Evolutionary conservation across 1,140 invertebrate species (phyloP).

Genomic region (Homalodisca vitripennis): DNA sequence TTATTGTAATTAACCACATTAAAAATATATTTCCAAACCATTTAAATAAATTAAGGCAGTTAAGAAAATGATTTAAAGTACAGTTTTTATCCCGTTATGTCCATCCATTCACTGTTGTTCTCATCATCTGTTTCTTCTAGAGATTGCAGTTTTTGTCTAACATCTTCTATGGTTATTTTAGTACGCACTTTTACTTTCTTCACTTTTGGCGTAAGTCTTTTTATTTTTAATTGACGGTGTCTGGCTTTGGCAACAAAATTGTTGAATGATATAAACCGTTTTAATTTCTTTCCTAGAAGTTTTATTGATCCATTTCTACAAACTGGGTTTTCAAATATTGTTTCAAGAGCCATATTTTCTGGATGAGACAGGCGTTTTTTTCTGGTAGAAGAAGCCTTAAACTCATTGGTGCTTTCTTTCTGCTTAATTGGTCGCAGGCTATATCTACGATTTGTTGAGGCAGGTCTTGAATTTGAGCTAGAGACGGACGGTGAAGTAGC

Average conservation of each 20-base stretch:
- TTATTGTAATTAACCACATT: too few species aligned
- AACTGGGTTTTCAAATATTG: conserved; percentile 17
- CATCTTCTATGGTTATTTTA: conserved; percentile 3
- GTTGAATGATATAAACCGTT: conserved; percentile 4
- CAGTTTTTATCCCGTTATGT: not conserved
- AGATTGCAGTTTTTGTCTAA: not conserved
- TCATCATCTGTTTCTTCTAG: not conserved
- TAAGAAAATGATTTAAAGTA: too few species aligned
- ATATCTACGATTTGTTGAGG: not conserved
- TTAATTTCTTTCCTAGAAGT: not conserved
- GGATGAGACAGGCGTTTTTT: not conserved
- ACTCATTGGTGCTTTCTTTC: not conserved
- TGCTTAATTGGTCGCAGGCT: not conserved
- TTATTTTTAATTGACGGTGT: conserved; percentile 1
- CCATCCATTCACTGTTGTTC: not conserved
- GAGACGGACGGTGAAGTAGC: not conserved
- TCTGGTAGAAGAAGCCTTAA: not conserved
- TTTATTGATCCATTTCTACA: not conserved
- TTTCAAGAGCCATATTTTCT: conserved; percentile 8
- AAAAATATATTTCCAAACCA: too few species aligned
- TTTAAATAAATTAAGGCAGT: too few species aligned
- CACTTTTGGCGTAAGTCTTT: conserved; percentile 1
- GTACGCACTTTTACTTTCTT: not conserved
- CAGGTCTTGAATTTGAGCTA: not conserved
- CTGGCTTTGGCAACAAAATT: conserved; percentile 8